These are phyloP conservation scores for Enhydra lutris DNA, from an alignment of 2,113 vertebrate genomes.

Conservation along the genomic window DNA sequence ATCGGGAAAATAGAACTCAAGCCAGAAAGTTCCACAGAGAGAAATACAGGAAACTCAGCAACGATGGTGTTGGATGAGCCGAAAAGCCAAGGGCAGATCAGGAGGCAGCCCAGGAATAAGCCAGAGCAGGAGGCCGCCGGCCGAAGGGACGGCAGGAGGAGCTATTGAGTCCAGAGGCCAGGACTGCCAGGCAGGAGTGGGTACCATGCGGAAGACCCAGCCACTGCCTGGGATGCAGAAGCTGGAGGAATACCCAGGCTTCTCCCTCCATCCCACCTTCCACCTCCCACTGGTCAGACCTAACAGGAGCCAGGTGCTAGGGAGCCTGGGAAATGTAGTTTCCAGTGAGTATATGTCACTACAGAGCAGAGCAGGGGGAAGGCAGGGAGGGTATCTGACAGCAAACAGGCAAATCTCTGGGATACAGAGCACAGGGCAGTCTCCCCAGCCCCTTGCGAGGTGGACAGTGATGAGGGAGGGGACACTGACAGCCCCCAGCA, in stretches of 20 bases:
- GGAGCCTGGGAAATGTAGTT: neutral
- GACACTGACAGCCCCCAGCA: neutral
- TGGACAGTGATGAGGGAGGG: neutral
- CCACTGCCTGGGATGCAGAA: neutral
- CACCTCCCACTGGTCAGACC: neutral
- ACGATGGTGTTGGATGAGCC: neutral
- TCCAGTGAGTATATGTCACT: neutral
- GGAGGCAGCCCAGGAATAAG: neutral
- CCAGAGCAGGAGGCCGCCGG: neutral
- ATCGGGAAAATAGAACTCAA: neutral
- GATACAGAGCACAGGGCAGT: accelerated
- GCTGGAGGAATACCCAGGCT: neutral
- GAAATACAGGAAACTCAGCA: neutral
- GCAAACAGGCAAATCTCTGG: neutral
- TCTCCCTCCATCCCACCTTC: neutral
- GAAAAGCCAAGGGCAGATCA: neutral
- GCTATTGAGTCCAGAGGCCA: neutral
- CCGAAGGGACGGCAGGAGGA: no score
- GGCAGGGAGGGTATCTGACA: neutral
- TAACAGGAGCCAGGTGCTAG: neutral
- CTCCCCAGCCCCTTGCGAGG: neutral
- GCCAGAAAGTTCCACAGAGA: neutral
- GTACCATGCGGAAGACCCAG: accelerated
- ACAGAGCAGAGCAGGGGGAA: neutral
- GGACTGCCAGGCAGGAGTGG: neutral